Conservation (phyloP, 2,888 invertebrate genomes). For the Mylabris sibirica region DNA sequence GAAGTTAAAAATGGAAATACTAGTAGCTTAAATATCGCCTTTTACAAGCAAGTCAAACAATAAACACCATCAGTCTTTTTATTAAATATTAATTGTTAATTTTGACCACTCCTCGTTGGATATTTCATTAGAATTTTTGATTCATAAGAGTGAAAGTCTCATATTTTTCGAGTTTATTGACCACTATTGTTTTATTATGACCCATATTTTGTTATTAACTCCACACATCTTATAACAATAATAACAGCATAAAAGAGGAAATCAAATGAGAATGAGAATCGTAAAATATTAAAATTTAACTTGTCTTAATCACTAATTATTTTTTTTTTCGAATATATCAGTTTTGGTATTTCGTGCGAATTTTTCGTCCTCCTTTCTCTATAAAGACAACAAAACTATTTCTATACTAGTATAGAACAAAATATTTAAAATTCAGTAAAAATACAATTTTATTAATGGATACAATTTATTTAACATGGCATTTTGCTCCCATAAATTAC, state of each 20-base stretch:
- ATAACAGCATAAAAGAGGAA: background rate
- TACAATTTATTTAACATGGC: background rate
- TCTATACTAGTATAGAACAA: background rate
- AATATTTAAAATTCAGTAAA: background rate
- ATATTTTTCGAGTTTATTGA: background rate
- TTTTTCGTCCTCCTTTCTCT: background rate
- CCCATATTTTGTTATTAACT: background rate
- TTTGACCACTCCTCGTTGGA: background rate
- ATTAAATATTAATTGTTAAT: background rate
- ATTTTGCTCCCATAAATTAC: background rate
- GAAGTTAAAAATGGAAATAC: background rate
- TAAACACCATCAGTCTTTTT: background rate
- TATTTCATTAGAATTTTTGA: background rate
- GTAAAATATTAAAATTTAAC: background rate
- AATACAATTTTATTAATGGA: background rate
- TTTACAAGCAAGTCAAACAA: background rate
- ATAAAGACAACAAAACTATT: background rate
- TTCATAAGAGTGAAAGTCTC: constrained; percentile 1
- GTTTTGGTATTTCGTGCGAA: background rate
- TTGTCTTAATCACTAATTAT: background rate
- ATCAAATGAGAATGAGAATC: background rate
- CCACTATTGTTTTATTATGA: background rate
- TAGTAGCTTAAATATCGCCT: background rate
- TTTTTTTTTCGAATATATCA: background rate
- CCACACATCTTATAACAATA: background rate